These are phyloP conservation scores for Neotragus pygmaeus DNA, from an alignment of 2,113 vertebrate genomes.

Conservation along the genomic window DNA sequence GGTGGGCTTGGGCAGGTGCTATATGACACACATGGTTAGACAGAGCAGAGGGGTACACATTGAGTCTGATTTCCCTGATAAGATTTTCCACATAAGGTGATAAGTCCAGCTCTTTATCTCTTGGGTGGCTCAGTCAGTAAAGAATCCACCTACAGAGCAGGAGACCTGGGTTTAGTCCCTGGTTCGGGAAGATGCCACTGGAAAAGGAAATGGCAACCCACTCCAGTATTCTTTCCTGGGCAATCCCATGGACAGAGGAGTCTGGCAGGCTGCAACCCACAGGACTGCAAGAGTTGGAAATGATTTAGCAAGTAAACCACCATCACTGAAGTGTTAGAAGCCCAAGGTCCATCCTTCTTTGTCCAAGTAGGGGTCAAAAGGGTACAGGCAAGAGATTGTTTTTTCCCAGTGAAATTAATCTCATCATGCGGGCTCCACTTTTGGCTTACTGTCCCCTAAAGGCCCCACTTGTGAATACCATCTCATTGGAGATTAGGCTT, in stretches of 20 bases:
- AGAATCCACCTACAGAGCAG: background rate
- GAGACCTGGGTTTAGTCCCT: background rate
- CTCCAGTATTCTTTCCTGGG: background rate
- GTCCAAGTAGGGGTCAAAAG: background rate
- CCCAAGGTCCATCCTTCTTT: background rate
- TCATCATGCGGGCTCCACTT: too few relatives aligned
- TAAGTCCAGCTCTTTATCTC: background rate
- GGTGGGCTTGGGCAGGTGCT: too few relatives aligned
- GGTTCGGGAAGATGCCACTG: fast-evolving
- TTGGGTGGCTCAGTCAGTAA: background rate
- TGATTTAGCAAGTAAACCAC: background rate
- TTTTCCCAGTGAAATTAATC: background rate
- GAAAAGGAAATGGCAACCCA: background rate
- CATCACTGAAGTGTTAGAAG: background rate
- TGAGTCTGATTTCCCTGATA: background rate
- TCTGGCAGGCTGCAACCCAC: background rate
- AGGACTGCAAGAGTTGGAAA: background rate
- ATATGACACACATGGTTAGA: fast-evolving
- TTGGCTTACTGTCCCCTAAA: background rate
- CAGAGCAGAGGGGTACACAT: background rate
- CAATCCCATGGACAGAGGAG: background rate
- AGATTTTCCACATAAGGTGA: background rate
- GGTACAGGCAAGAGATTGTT: background rate
- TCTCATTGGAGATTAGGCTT: background rate
- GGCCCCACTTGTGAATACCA: too few relatives aligned